Percentiles rank a stretch among this genome's conserved stretches.
These are phyloP conservation scores for Drosophila histrio DNA, from an alignment of 2,888 invertebrate species.

Conservation along the genomic window DNA sequence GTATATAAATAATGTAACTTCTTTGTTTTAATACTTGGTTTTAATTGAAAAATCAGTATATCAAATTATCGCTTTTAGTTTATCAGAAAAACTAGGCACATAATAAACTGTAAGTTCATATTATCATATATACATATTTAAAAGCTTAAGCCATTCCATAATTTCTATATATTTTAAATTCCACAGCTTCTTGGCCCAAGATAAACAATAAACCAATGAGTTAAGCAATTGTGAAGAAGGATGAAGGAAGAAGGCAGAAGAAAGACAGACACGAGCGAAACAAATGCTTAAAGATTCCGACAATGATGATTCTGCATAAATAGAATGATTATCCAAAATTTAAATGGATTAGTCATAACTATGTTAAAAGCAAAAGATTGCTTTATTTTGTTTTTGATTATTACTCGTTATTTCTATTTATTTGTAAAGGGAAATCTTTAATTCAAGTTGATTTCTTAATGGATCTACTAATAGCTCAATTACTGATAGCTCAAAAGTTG, in stretches of 20 bases:
- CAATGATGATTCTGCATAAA: conserved; percentile 68
- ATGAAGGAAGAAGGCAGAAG: conserved; percentile 40
- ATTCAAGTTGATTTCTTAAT: conserved; percentile 4
- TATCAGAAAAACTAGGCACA: neutral
- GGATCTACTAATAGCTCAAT: neutral
- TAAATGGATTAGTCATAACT: conserved; percentile 34
- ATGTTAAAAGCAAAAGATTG: neutral
- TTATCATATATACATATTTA: conserved; percentile 8
- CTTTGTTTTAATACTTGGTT: neutral
- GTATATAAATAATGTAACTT: neutral
- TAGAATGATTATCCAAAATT: conserved; percentile 61
- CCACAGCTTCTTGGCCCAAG: conserved; percentile 1
- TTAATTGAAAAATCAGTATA: neutral
- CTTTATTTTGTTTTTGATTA: conserved; percentile 3
- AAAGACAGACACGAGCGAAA: conserved; percentile 50
- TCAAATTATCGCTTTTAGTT: neutral
- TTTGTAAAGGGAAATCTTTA: neutral
- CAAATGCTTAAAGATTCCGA: conserved; percentile 65
- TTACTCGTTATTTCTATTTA: conserved; percentile 8
- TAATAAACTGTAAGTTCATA: conserved; percentile 14
- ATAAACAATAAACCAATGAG: conserved; percentile 16
- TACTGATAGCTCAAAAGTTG: neutral
- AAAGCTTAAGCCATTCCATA: conserved; percentile 18
- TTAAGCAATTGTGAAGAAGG: conserved; percentile 20
- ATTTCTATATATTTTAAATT: conserved; percentile 15